A percentile compares a stretch with the other conserved stretches of the same genome.
Conservation (phyloP, 2,888 invertebrate species). For the Pyralis farinalis region DNA sequence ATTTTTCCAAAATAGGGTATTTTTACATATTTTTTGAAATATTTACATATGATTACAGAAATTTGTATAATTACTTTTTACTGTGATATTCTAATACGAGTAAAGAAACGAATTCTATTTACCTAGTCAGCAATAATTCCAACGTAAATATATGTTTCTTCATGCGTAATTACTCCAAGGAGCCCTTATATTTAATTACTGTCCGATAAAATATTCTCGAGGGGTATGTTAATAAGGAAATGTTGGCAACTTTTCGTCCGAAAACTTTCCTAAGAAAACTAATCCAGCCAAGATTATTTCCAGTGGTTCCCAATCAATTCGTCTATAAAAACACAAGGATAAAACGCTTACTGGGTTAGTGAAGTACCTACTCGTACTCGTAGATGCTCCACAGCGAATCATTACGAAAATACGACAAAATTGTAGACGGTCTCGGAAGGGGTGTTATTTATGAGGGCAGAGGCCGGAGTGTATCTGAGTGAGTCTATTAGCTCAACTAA, state of each 20-base stretch:
- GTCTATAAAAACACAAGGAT: slow-evolving; percentile 63
- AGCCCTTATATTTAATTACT: slow-evolving; percentile 47
- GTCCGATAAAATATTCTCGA: slow-evolving; percentile 43
- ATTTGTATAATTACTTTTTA: no score
- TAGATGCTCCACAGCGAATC: slow-evolving; percentile 48
- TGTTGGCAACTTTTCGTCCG: slow-evolving; percentile 29
- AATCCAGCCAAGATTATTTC: slow-evolving; percentile 67
- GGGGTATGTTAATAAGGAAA: slow-evolving; percentile 57
- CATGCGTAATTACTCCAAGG: slow-evolving; percentile 22
- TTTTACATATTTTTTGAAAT: no score
- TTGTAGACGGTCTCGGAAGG: slow-evolving; percentile 58
- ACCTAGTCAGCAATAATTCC: not conserved
- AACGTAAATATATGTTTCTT: slow-evolving; percentile 8
- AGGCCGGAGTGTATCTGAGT: slow-evolving; percentile 68
- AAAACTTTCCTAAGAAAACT: slow-evolving; percentile 59
- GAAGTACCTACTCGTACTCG: not conserved
- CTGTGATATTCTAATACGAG: no score
- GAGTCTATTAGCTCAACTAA: slow-evolving; percentile 75
- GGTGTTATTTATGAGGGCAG: slow-evolving; percentile 73
- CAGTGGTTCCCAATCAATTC: slow-evolving; percentile 67
- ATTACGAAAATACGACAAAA: slow-evolving; percentile 73
- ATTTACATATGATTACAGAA: no score
- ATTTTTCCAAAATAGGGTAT: no score
- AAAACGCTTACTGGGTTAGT: slow-evolving; percentile 46
- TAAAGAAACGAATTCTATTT: no score